These are phyloP conservation scores for Okamejei kenojei DNA, from an alignment of 2,797 vertebrate genomes.

Conservation along the genomic window DNA sequence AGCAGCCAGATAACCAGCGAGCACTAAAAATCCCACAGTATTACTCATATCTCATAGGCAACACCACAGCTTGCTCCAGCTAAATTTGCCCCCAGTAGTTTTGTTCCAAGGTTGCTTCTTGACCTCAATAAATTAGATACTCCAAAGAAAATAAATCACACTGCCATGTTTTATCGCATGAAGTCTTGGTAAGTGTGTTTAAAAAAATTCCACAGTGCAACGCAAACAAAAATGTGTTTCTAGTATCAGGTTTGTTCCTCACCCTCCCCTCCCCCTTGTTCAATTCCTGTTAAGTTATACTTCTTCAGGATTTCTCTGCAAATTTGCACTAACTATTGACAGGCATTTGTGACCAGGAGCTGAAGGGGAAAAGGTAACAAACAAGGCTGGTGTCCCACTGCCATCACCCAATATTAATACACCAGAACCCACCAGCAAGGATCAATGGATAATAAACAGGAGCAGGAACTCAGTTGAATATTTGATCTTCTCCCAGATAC, in stretches of 20 bases:
- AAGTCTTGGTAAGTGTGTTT: neutral
- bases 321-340: neutral
- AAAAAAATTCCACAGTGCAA: neutral
- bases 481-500: neutral
- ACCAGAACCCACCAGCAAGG: neutral
- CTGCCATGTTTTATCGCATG: neutral
- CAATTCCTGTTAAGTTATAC: neutral
- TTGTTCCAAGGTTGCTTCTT: neutral
- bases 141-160: neutral
- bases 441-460: constrained; percentile 3
- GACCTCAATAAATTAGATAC: neutral
- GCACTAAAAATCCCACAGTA: constrained; percentile 6
- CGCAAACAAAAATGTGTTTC: neutral
- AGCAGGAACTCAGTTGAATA: neutral
- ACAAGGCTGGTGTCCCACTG: neutral
- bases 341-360: neutral
- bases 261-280: neutral
- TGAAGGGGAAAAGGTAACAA: neutral
- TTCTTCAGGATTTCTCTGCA: neutral
- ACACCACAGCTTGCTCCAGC: neutral
- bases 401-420: neutral
- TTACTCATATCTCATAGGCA: neutral
- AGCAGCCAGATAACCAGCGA: neutral
- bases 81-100: neutral
- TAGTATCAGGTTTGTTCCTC: neutral